A percentile compares a stretch with the other conserved stretches of the same genome.
These are phyloP conservation scores for Carcharodon carcharias DNA, from an alignment of 2,797 vertebrate genomes.

Conservation along the genomic window DNA sequence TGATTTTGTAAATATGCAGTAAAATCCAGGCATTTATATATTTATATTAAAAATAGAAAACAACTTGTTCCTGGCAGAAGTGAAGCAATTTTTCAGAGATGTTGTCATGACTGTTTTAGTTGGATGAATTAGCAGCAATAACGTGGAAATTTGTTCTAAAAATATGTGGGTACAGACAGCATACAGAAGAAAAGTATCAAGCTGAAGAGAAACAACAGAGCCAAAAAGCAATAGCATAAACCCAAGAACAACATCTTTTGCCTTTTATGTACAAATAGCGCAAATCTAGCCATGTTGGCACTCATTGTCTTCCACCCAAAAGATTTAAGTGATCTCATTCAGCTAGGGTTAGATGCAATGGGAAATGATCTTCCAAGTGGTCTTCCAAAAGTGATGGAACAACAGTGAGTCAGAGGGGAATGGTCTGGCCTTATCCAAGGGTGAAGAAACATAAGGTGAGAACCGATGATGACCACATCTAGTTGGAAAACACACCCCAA, in stretches of 20 bases:
- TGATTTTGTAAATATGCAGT: not conserved
- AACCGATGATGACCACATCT: too few species aligned
- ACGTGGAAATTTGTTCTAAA: constrained; percentile 28
- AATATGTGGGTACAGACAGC: constrained; percentile 27
- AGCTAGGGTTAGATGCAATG: not conserved
- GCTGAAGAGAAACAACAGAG: constrained; percentile 14
- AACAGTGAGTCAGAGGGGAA: not conserved
- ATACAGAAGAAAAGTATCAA: not conserved
- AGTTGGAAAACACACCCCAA: not conserved
- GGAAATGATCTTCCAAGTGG: not conserved
- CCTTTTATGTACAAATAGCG: not conserved
- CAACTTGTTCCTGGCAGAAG: constrained; percentile 23
- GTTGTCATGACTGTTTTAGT: constrained; percentile 28
- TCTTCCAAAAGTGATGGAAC: not conserved
- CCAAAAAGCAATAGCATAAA: not conserved
- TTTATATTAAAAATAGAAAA: constrained; percentile 31
- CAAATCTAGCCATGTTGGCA: not conserved
- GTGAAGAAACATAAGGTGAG: not conserved
- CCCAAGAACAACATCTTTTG: not conserved
- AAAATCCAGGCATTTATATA: constrained; percentile 21
- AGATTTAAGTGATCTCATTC: constrained; percentile 11
- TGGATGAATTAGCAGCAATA: constrained; percentile 27
- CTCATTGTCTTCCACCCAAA: not conserved
- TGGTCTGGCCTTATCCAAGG: not conserved
- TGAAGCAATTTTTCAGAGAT: constrained; percentile 17